A percentile compares a stretch with the other conserved stretches of the same genome.
These are phyloP conservation scores for Triplophysa yarkandensis DNA, from an alignment of 2,797 vertebrate genomes.

Conservation along the genomic window DNA sequence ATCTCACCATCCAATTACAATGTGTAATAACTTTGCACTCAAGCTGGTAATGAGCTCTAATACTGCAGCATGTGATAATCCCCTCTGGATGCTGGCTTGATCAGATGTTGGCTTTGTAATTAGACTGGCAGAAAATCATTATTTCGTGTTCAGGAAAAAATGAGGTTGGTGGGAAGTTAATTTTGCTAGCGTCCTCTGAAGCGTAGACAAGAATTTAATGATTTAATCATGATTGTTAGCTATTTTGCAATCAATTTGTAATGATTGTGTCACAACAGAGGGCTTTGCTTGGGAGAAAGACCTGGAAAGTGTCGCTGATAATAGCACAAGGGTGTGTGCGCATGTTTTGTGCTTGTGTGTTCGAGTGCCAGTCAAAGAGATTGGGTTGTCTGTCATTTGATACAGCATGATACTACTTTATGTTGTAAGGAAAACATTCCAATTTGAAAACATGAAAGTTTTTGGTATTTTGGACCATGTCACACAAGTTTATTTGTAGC, in stretches of 20 bases:
- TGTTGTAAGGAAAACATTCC: constrained; percentile 4
- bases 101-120: constrained; percentile 99
- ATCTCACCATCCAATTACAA: constrained; percentile 99
- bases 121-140: constrained; percentile 99
- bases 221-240: constrained; percentile 99
- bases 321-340: constrained; percentile 40
- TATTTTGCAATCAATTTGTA: constrained; percentile 99
- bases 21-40: constrained; percentile 99
- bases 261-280: constrained; percentile 98
- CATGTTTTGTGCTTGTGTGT: constrained; percentile 13
- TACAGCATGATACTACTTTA: constrained; percentile 8
- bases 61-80: constrained; percentile 99
- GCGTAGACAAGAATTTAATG: constrained; percentile 99
- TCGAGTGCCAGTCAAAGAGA: constrained; percentile 11
- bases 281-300: constrained; percentile 84
- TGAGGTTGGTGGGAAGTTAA: constrained; percentile 99
- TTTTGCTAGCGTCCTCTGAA: constrained; percentile 98
- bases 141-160: constrained; percentile 94
- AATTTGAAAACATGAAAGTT: no score
- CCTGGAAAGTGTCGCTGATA: constrained; percentile 77
- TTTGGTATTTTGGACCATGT: no score
- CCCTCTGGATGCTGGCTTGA: constrained; percentile 98
- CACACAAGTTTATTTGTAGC: no score
- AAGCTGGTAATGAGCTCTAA: constrained; percentile 99
- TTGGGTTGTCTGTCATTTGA: constrained; percentile 1